These are phyloP conservation scores for Plectropomus leopardus DNA, from an alignment of 2,113 vertebrate genomes.

Conservation along the genomic window DNA sequence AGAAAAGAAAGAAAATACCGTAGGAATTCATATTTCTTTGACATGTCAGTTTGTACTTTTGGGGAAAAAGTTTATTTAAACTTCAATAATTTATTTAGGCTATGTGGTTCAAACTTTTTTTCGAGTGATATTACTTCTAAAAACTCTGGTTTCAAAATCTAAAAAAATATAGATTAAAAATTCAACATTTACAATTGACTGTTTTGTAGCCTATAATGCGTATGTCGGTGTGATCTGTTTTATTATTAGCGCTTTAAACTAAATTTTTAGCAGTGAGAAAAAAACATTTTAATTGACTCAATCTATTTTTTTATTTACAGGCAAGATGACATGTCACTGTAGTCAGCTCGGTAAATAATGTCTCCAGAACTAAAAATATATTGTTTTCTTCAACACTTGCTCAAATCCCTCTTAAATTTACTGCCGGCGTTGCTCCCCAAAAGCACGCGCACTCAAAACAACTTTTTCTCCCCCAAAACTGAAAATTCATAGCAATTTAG, in stretches of 20 bases:
- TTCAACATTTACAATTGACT: too few species aligned
- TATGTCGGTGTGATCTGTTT: too few species aligned
- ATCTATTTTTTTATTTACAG: neutral
- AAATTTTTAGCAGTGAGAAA: neutral
- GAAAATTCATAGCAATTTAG: constrained; percentile 59
- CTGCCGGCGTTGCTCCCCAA: constrained; percentile 14
- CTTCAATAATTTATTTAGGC: too few species aligned
- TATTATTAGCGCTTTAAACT: neutral
- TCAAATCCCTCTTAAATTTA: neutral
- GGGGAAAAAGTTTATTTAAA: too few species aligned
- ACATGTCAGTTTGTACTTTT: too few species aligned
- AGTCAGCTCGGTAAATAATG: neutral
- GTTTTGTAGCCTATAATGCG: too few species aligned
- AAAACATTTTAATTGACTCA: neutral
- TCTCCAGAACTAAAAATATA: neutral
- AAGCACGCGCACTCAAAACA: neutral
- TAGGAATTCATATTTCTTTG: too few species aligned
- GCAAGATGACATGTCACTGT: constrained; percentile 1
- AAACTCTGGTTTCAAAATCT: too few species aligned
- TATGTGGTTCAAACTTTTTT: too few species aligned
- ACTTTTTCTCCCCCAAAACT: constrained; percentile 39
- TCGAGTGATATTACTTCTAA: too few species aligned
- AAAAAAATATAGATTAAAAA: too few species aligned
- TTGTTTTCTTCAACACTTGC: neutral
- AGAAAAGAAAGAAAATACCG: too few species aligned